Evolutionary conservation across 1,140 invertebrate species (phyloP), one percentile per base, ranked within the genome.

Genomic region (Hyposmocoma kahamanoa): DNA sequence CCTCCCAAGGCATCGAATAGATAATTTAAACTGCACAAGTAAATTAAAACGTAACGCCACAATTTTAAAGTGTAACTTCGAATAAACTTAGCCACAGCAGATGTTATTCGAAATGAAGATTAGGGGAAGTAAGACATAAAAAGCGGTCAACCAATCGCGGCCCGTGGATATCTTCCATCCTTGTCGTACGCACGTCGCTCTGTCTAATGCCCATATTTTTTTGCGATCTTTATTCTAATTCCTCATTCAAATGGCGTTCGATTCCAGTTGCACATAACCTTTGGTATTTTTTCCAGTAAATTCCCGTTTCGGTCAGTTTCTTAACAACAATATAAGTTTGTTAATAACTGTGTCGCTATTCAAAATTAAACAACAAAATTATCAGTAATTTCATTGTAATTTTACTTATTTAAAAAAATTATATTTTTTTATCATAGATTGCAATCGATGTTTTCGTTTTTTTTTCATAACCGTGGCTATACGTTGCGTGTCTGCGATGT

Each of bases 81-180:
- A 73, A 75, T 72, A 70, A 72, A 73, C 69, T 78, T 75, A 67
- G 72, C 53, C 54, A 62, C 48, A 70, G 82, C 77, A 83, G 76
- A 82, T 84, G 81, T 80, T 74, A 63, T 65, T 72, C 73, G 70
- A 75, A 79, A 79, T 67, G 63, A 79, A 84, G 75, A 85, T 85
- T 85, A 85, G 82, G 82, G 82, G 82, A 85, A 82, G 74, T 83
- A 82, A 83, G 55, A 67, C 78, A 83, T 85, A 84, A 85, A 85
- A 85, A 84, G 62, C 65, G 74, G 75, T 81, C 79, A 77, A 71
- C 79, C 79, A 85, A 85, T 83, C 55, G 57, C 46, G 44, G 51
- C 30, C 42, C 61, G 49, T 36, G 46, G 22, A 56, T 34, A 46
- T 77, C 58, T 41, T 49, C 59, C 42, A 53, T 83, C 75, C 59